Percentiles rank a stretch among this genome's conserved stretches.
Evolutionary conservation across 2,888 invertebrate genomes (phyloP).

Genomic region (Acleris emargana): DNA sequence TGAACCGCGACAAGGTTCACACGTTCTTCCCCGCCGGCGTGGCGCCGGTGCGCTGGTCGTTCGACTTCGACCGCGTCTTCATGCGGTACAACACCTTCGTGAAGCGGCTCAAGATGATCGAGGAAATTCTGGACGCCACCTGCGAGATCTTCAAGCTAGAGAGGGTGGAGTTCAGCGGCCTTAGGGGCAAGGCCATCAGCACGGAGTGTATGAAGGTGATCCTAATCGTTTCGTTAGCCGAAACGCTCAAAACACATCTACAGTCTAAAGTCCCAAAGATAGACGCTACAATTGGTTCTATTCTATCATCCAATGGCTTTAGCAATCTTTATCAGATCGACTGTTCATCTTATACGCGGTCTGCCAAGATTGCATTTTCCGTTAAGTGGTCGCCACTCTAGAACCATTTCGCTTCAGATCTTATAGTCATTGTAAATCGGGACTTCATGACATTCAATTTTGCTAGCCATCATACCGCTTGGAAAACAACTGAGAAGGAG

Average conservation of each 20-base stretch:
- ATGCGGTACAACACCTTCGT: conserved; percentile 86
- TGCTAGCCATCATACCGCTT: no score
- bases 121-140: conserved; percentile 89
- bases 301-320: no score
- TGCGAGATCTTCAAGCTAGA: conserved; percentile 94
- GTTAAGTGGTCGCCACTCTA: no score
- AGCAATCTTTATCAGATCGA: no score
- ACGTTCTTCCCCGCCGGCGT: conserved; percentile 81
- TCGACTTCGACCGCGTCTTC: conserved; percentile 89
- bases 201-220: conserved; percentile 74
- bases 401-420: no score
- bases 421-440: no score
- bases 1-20: conserved; percentile 81
- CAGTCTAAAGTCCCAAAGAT: no score
- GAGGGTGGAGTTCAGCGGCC: conserved; percentile 90
- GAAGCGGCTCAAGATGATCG: conserved; percentile 86
- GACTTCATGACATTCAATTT: no score
- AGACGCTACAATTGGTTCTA: no score
- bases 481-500: no score
- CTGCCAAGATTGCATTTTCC: no score
- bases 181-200: conserved; percentile 85
- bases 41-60: conserved; percentile 88
- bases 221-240: background rate
- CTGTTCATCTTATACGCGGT: no score
- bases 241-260: background rate